A percentile compares a stretch with the other conserved stretches of the same genome.
Conservation (phyloP, 37 sponge, comb jelly and placozoan species). For the Bolinopsis microptera region DNA sequence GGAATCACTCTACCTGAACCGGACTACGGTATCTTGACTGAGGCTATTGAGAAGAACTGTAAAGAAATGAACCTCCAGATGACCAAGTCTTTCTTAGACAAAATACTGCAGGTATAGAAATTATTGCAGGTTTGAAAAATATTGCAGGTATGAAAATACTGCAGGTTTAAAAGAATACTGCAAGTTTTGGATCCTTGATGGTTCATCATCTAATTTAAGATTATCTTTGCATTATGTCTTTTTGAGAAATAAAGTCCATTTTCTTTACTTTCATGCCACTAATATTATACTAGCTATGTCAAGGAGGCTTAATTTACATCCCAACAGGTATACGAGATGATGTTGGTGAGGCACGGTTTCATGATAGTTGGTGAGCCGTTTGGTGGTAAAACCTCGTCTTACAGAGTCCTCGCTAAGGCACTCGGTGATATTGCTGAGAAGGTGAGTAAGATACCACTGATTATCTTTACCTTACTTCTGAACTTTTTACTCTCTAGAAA, state of each 20-base stretch:
- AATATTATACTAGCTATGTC: too few species aligned
- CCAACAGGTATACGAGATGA: conserved; percentile 96
- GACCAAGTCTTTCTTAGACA: conserved; percentile 82
- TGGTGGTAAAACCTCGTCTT: conserved; percentile 98
- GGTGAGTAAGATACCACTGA: conserved; percentile 62
- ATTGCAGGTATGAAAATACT: too few species aligned
- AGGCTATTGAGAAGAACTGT: conserved; percentile 84
- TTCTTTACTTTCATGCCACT: too few species aligned
- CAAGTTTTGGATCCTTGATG: neutral
- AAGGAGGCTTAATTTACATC: too few species aligned
- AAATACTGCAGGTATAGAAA: conserved; percentile 72
- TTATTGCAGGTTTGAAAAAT: neutral
- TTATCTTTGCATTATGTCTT: too few species aligned
- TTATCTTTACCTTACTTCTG: neutral
- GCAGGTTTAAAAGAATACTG: too few species aligned
- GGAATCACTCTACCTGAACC: conserved; percentile 93
- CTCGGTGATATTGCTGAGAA: conserved; percentile 90
- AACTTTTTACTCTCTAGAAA: neutral
- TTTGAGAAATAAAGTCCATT: too few species aligned
- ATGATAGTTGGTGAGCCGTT: conserved; percentile 99
- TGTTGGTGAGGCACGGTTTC: conserved; percentile 98
- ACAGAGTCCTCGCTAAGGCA: conserved; percentile 89
- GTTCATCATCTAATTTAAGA: neutral
- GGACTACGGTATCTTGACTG: conserved; percentile 83
- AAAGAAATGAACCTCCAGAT: conserved; percentile 85